phyloP scores from a whole-genome alignment of 1,140 invertebrate genomes.

The Bombus picipes region DNA sequence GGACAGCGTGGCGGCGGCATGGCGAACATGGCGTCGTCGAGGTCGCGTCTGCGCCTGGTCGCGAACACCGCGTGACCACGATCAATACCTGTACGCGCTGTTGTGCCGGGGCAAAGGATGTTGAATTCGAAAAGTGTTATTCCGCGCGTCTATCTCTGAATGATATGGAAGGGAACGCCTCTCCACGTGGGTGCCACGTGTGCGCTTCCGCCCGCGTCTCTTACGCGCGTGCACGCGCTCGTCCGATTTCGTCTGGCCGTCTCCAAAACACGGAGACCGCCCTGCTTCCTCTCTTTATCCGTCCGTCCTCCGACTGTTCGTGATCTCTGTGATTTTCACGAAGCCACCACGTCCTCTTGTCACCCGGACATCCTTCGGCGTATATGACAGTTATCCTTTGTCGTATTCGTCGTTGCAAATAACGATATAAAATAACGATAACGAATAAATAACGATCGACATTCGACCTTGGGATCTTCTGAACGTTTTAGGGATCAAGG shows the following conservation, averaged over 20 bases:
- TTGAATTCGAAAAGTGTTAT: conserved; percentile 83
- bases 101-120: conserved; percentile 77
- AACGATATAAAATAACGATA: background rate
- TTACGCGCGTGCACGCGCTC: conserved; percentile 58
- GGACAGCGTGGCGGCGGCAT: conserved; percentile 72
- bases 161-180: conserved; percentile 83
- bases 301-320: background rate
- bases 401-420: background rate
- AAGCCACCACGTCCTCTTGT: background rate
- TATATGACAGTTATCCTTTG: background rate
- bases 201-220: conserved; percentile 71
- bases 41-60: conserved; percentile 78
- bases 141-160: conserved; percentile 83
- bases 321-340: background rate
- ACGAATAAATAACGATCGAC: background rate
- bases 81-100: conserved; percentile 78
- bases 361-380: background rate
- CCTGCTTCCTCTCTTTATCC: background rate
- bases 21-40: conserved; percentile 78
- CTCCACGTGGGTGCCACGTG: conserved; percentile 83
- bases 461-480: background rate
- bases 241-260: conserved; percentile 30
- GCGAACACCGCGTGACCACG: conserved; percentile 78
- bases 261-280: conserved; percentile 15
- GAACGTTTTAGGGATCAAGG: background rate